Base-by-base conservation (phyloP, 2,888 invertebrate species). In the Hirtodrosophila histrioides region DNA sequence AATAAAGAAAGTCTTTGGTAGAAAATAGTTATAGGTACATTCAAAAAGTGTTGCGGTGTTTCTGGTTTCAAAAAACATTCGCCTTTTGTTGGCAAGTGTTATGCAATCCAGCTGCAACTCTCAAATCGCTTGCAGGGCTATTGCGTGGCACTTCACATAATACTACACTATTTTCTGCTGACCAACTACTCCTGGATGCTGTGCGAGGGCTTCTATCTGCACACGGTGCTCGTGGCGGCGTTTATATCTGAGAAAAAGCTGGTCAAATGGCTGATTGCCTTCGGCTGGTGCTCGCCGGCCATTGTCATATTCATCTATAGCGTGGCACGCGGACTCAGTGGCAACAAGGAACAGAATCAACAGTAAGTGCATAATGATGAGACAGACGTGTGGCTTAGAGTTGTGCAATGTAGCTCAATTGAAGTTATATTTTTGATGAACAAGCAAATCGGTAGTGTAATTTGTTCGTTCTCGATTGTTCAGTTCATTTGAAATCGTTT, bases 101-200 rank as follows among this genome's bases (percentile, higher is more conserved):
- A 31, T 8, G 9, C 31, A 31, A 31, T 8, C 7, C 8, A 31
- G 3, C 8, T 31, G 31, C 9, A 31, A 31, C 9, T 8, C 9
- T 31, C 7, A 31, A 31, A 31, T 29, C 27, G 23, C 44, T 43
- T 45, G 27, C 94, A 97, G 94, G 91, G 93, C 10, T 95, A 95
- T 93, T 98, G 98, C 91, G 95, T 96, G 78, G 92, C 94, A 54
- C 93, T 98, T 46, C 96, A 97, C 92, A 94, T 96, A 31, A 91
- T 95, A 46, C 94, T 97, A 50, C 97, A 97, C 92, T 97, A 97
- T 92, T 97, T 97, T 88, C 94, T 98, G 77, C 94, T 98, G 65
- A 96, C 97, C 86, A 98, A 97, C 92, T 98, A 98, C 92, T 95
- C 97, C 78, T 98, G 98, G 98, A 98, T 98, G 98, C 94, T 98